Conservation (phyloP, 2,113 vertebrate genomes). For the Lycocorax pyrrhopterus region DNA sequence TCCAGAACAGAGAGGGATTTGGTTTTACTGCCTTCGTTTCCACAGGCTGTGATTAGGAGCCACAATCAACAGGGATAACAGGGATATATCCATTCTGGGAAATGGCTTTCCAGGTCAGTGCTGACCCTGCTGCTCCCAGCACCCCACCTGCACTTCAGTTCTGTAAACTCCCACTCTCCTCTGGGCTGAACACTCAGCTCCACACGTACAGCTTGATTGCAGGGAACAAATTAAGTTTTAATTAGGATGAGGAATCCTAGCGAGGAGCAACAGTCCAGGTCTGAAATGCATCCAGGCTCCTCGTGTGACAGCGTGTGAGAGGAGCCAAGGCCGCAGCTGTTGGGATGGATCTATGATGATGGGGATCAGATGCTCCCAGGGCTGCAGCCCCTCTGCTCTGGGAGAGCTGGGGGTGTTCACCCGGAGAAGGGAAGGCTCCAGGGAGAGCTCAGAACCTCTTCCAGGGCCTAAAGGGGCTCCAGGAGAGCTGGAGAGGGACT, state of each 20-base stretch:
- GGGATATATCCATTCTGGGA: neutral
- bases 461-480: neutral
- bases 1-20: neutral
- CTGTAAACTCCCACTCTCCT: neutral
- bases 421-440: neutral
- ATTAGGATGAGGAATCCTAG: neutral
- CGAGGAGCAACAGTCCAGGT: neutral
- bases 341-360: neutral
- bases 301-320: neutral
- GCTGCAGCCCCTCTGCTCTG: neutral
- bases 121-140: neutral
- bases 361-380: neutral
- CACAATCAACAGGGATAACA: neutral
- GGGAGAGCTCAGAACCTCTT: neutral
- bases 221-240: neutral
- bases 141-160: neutral
- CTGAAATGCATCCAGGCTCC: neutral
- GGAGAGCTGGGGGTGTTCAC: accelerated
- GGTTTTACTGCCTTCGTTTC: neutral
- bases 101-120: neutral
- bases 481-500: neutral
- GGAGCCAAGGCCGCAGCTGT: neutral
- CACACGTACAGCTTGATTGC: neutral
- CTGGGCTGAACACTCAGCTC: neutral
- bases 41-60: neutral